These are phyloP conservation scores for Bacillus rossius DNA, from an alignment of 1,140 invertebrate species.

Conservation along the genomic window DNA sequence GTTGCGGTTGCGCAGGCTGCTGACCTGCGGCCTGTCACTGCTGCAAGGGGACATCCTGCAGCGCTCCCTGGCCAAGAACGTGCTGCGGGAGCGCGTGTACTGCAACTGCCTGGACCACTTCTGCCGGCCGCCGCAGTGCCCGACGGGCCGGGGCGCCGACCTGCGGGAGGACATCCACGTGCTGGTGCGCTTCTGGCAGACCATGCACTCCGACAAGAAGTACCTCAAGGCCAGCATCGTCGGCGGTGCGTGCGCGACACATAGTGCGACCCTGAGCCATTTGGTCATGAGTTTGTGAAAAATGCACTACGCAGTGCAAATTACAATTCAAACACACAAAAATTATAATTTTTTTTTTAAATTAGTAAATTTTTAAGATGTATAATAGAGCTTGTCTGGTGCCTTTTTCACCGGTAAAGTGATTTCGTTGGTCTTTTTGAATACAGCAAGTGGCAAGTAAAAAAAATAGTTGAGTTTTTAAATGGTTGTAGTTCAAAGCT, in stretches of 20 bases:
- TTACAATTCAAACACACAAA: too few species aligned
- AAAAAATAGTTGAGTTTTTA: too few species aligned
- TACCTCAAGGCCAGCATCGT: conserved; percentile 79
- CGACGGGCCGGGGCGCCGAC: conserved; percentile 68
- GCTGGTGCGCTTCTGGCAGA: conserved; percentile 93
- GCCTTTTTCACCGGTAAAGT: too few species aligned
- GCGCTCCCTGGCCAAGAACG: conserved; percentile 82
- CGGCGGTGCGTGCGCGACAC: conserved; percentile 45
- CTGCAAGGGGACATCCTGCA: conserved; percentile 91
- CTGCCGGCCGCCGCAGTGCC: conserved; percentile 76
- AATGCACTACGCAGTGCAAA: too few species aligned
- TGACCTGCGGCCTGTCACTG: conserved; percentile 86
- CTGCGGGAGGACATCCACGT: conserved; percentile 85
- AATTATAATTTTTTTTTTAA: too few species aligned
- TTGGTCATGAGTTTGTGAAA: too few species aligned
- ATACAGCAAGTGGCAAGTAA: too few species aligned
- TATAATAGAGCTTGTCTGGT: too few species aligned
- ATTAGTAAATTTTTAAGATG: too few species aligned
- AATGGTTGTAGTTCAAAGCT: too few species aligned
- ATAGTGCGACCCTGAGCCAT: too few species aligned
- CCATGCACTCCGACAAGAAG: conserved; percentile 95
- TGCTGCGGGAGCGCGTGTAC: conserved; percentile 92
- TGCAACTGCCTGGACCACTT: conserved; percentile 94
- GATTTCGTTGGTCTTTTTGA: too few species aligned
- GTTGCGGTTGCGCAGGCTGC: conserved; percentile 56